Percentiles rank a stretch among this genome's conserved stretches.
These are phyloP conservation scores for Plutomurus gul DNA, from an alignment of 1,140 invertebrate genomes.

Conservation along the genomic window DNA sequence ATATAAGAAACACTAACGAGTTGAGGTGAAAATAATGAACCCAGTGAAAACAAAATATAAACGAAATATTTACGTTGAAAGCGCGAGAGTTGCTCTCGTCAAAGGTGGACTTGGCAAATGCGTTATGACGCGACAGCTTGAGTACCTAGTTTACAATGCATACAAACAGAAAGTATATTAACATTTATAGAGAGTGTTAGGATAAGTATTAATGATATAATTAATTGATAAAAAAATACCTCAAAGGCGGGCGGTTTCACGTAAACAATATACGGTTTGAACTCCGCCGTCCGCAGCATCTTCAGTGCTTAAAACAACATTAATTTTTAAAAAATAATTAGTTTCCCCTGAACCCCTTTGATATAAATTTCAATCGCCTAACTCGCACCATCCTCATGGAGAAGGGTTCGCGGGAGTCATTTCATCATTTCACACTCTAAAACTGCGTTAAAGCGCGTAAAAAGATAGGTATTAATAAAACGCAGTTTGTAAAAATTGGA, in stretches of 20 bases:
- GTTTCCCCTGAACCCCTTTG: no score
- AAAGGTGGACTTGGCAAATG: constrained; percentile 84
- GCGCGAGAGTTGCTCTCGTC: constrained; percentile 84
- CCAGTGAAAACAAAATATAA: constrained; percentile 32
- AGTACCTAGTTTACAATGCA: no score
- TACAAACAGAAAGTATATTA: not conserved
- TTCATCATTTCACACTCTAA: no score
- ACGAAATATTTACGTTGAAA: constrained; percentile 72
- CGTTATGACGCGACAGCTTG: constrained; percentile 77
- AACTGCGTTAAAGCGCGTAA: no score
- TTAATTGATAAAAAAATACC: not conserved
- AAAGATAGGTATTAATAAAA: no score
- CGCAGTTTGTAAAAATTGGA: no score
- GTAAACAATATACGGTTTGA: constrained; percentile 95
- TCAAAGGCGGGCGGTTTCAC: constrained; percentile 88
- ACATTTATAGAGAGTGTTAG: not conserved
- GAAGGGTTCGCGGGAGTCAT: no score
- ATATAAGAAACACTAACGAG: not conserved
- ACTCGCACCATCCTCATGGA: no score
- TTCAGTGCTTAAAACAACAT: no score
- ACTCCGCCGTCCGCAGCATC: constrained; percentile 82
- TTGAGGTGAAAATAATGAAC: constrained; percentile 14
- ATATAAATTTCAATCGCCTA: no score
- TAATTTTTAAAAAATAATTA: no score
- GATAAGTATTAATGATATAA: not conserved